Base-by-base conservation (phyloP, 2,888 invertebrate species). In the Sphaerophoria rueppellii region DNA sequence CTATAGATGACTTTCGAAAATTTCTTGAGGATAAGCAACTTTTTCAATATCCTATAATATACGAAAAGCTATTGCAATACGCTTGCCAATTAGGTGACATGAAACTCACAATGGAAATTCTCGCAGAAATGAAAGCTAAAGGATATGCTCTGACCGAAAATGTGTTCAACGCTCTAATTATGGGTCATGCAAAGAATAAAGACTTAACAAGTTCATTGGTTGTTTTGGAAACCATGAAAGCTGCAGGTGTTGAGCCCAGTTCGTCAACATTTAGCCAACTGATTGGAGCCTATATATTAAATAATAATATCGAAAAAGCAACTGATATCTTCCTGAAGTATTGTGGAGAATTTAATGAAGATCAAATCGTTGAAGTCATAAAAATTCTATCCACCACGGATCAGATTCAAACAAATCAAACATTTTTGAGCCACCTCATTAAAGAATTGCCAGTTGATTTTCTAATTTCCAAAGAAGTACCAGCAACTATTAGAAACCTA, bases 111-210 rank as follows among this genome's bases (percentile, higher is more conserved):
- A 93, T 93, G 87, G 90, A 91, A 63, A 91, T 95, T 6, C 91
- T 95, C 72, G 91, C 93, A 2, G 93, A 93, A 60, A 95, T 95
- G 94, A 94, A 94, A 87, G 88, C 92, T 0, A 90, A 91, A 16
- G 91, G 91, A 0, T 89, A 93, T 57, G 90, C 94, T 0, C 91
- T 94, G 0, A 93, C 93, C n/a, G 94, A 94, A 87, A 91, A 90
- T 76, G 91, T 94, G 24, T 95, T 95, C 71, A 94, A 94, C 87
- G 92, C 93, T 0, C 91, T 96, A 0, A 93, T 95, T 9, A 89
- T 94, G 72, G 94, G 93, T 11, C 93, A 95, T 89, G 89, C 89
- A 0, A 88, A 88, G 1, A 89, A 86, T 61, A 90, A 90, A 0
- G 91, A 93, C 82, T 71, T 93, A 1, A 72, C 91, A 1, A 93